Percentiles rank a stretch among this genome's conserved stretches.
These are phyloP conservation scores for Myrmophylax atrothorax DNA, from an alignment of 2,113 vertebrate genomes.

Conservation along the genomic window DNA sequence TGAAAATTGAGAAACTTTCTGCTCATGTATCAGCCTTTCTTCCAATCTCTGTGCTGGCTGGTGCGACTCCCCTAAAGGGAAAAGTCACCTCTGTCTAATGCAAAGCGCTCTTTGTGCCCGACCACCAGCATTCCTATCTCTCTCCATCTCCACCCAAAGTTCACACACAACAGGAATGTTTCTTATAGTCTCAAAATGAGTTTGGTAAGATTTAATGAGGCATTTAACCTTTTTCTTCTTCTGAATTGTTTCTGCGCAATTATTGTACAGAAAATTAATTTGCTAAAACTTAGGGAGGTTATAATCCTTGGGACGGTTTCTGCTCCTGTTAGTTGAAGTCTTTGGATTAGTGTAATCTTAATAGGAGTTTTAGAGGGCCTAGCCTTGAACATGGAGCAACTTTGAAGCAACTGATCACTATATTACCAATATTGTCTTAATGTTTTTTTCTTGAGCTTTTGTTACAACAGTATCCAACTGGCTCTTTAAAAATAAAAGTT, in stretches of 20 bases:
- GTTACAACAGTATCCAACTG: background rate
- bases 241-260: background rate
- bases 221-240: background rate
- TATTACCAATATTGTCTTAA: constrained; percentile 24
- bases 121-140: background rate
- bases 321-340: background rate
- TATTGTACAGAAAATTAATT: background rate
- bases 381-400: background rate
- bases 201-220: background rate
- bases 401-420: background rate
- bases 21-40: background rate
- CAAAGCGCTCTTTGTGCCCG: background rate
- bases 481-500: background rate
- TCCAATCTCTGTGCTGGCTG: background rate
- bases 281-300: background rate
- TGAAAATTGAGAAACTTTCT: background rate
- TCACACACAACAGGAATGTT: background rate
- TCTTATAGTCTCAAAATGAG: background rate
- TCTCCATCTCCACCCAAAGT: background rate
- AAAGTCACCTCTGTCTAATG: background rate
- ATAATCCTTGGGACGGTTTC: background rate
- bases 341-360: background rate
- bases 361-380: background rate
- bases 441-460: background rate
- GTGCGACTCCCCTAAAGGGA: background rate